A percentile compares a stretch with the other conserved stretches of the same genome.
Conservation (phyloP, 2,888 invertebrate species). For the Alcis repandata region DNA sequence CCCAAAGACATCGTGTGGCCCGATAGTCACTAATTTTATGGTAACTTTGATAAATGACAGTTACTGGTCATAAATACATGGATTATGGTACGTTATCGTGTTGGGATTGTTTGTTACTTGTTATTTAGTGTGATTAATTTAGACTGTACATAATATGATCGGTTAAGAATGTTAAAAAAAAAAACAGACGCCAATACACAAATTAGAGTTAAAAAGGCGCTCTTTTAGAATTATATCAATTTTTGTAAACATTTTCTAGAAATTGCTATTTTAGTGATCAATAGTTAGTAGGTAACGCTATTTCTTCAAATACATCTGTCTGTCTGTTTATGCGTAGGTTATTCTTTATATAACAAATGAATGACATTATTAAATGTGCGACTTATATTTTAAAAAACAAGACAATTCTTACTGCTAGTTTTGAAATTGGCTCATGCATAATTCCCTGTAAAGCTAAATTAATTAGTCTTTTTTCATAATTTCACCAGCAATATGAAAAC, state of each 20-base stretch:
- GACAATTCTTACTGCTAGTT: not conserved
- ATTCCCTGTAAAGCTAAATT: not conserved
- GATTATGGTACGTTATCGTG: not conserved
- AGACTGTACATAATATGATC: conserved; percentile 13
- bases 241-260: not conserved
- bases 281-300: not conserved
- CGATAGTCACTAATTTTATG: not conserved
- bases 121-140: conserved; percentile 19
- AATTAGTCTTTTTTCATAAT: not conserved
- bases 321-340: conserved; percentile 4
- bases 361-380: not conserved
- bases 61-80: not conserved
- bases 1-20: too few species aligned
- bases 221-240: not conserved
- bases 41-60: not conserved
- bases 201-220: conserved; percentile 10
- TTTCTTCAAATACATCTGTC: not conserved
- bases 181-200: conserved; percentile 5
- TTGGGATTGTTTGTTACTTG: conserved; percentile 22
- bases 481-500: too few species aligned
- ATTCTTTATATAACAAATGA: not conserved
- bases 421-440: not conserved
- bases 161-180: not conserved
- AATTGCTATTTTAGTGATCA: not conserved
- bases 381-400: not conserved